A percentile compares a stretch with the other conserved stretches of the same genome.
Conservation (phyloP, 2,797 vertebrate species). For the Coccyzus lansbergi region DNA sequence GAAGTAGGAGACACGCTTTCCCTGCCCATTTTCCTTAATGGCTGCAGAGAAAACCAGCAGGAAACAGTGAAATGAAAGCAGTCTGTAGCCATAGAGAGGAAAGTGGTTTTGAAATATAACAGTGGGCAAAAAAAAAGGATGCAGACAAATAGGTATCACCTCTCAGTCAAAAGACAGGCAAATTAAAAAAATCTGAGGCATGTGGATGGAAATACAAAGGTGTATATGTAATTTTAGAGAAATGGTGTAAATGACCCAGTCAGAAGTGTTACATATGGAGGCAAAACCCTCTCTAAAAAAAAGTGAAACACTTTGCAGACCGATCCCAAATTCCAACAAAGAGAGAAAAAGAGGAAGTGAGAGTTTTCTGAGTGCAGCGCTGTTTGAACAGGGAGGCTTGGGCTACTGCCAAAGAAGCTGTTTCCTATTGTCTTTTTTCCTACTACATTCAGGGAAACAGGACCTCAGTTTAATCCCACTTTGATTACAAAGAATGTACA, state of each 20-base stretch:
- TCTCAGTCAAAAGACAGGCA: not conserved
- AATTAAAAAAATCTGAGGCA: not conserved
- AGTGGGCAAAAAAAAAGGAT: not conserved
- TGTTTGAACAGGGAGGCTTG: not conserved
- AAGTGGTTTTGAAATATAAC: not conserved
- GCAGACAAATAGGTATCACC: not conserved
- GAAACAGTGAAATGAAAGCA: not conserved
- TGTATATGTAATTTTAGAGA: not conserved
- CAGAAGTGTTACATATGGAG: not conserved
- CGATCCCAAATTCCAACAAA: not conserved
- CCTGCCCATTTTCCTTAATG: not conserved
- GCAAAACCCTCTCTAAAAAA: not conserved
- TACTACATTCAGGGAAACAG: conserved; percentile 16
- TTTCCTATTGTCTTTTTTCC: conserved; percentile 37
- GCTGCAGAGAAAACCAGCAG: not conserved
- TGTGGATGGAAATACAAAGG: not conserved
- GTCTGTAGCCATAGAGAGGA: not conserved
- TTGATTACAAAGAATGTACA: conserved; percentile 47
- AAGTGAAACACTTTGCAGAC: not conserved
- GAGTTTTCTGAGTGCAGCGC: not conserved
- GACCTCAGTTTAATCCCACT: conserved; percentile 33
- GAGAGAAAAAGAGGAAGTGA: not conserved
- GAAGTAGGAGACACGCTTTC: not conserved
- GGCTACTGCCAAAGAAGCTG: conserved; percentile 22
- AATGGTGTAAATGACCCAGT: not conserved